phyloP scores from a whole-genome alignment of 2,797 vertebrate genomes.

The Podargus strigoides region DNA sequence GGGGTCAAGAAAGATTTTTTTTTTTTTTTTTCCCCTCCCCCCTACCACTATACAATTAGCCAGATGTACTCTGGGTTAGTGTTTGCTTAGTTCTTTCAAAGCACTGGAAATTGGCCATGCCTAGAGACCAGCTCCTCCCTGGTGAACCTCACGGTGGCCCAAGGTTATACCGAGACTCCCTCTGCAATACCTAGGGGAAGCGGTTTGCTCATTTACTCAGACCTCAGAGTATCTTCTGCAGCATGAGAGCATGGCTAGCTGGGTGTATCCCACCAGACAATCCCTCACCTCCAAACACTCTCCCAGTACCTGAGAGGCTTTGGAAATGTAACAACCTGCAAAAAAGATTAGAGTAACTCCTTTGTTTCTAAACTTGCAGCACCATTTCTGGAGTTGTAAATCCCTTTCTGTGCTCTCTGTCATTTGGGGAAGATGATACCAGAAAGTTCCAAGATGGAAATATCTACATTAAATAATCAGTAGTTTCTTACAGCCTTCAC shows the following conservation, averaged over 20 bases:
- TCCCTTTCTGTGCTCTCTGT: background rate
- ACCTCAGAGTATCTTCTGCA: background rate
- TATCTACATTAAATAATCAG: background rate
- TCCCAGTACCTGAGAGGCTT: background rate
- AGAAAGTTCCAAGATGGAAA: background rate
- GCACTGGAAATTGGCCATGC: background rate
- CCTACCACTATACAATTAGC: constrained; percentile 2
- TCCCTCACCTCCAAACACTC: background rate
- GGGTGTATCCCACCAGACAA: background rate
- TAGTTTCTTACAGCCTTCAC: background rate
- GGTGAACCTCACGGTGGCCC: background rate
- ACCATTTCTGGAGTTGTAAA: background rate
- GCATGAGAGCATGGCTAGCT: fast-evolving
- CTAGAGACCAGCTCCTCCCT: background rate
- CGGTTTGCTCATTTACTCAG: background rate
- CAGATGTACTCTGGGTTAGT: background rate
- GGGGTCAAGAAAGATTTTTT: background rate
- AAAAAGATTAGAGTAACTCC: background rate
- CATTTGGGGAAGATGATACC: background rate
- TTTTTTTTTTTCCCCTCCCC: background rate
- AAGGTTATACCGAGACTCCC: background rate
- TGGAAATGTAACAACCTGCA: background rate
- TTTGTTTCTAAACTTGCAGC: background rate
- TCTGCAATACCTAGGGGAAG: background rate
- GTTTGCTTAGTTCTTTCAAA: constrained; percentile 23